A percentile compares a stretch with the other conserved stretches of the same genome.
phyloP scores from a whole-genome alignment of 2,797 vertebrate genomes.

The Rhadinocentrus ornatus region DNA sequence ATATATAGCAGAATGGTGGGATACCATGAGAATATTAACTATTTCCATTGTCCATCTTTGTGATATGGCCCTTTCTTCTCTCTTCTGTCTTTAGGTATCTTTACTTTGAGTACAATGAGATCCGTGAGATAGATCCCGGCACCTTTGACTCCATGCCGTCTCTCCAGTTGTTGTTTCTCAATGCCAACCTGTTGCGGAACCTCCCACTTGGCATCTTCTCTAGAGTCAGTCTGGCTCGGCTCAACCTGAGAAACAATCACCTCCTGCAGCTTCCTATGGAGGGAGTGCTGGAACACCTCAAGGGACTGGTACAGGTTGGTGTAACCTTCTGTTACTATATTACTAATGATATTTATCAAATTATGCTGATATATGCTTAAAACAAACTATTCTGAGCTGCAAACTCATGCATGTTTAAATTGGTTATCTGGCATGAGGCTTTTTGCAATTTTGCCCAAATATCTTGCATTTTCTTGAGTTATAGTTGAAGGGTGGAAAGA shows the following conservation, averaged over 20 bases:
- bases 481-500: background rate
- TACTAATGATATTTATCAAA: constrained; percentile 54
- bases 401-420: constrained; percentile 32
- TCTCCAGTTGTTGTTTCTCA: constrained; percentile 94
- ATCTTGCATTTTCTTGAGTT: constrained; percentile 38
- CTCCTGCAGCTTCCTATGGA: constrained; percentile 93
- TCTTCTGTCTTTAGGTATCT: constrained; percentile 83
- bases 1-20: background rate
- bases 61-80: constrained; percentile 7
- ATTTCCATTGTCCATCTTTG: background rate
- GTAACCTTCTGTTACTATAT: constrained; percentile 65
- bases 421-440: constrained; percentile 40
- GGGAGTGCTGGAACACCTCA: constrained; percentile 95
- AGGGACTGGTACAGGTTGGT: constrained; percentile 94
- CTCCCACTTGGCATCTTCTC: constrained; percentile 93
- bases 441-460: constrained; percentile 47
- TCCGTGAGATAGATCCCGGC: constrained; percentile 90
- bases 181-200: constrained; percentile 94
- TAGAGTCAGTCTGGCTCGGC: constrained; percentile 90
- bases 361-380: constrained; percentile 20
- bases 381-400: constrained; percentile 12
- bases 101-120: constrained; percentile 97
- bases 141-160: constrained; percentile 95
- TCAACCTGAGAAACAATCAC: constrained; percentile 97
- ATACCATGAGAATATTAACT: background rate